Evolutionary conservation across 2,797 vertebrate species (phyloP), one percentile per base, ranked within the genome.

Genomic region (Gypaetus barbatus): DNA sequence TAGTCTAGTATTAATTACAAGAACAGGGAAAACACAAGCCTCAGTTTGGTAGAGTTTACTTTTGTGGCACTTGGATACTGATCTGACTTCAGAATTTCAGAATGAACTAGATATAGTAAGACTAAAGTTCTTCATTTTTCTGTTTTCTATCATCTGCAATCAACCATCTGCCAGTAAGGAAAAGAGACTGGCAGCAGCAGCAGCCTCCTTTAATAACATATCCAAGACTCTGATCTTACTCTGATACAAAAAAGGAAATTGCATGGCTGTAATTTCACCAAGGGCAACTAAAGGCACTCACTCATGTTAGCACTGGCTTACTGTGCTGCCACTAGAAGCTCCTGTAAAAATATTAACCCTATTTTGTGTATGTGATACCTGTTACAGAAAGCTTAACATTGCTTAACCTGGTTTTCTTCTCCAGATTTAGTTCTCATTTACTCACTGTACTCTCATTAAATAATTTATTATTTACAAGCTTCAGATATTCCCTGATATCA

Each of bases 251-350:
- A 84, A 88, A 63, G 51, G 57, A 77, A 90, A 70, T 54, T 33
- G 15, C 28, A 12, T 3, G 43, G 51, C 70, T 74, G 27, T 31
- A n/a, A n/a, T 49, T 82, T 86, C 77, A 84, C 33, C 37, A 64
- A 70, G n/a, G 41, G 33, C 37, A 88, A 35, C 64, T 48, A 52
- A 69, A 66, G 48, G 56, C 23, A 60, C 25, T 28, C 21, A 63
- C 28, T 25, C 6, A 4, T 1, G 3, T 39, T 57, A 75, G 49
- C 0, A 0, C 23, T 28, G 46, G 5, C 57, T 80, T n/a, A 30
- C 31, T 76, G 30, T 21, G 56, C 49, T 74, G 60, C 49, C 54
- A 17, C 37, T 18, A 39, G 21, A 69, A 66, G 27, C 33, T 70
- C 39, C 49, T 64, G 33, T 9, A 46, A 80, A 79, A 94, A 58